Evolutionary conservation across 2,113 vertebrate genomes (phyloP).

Genomic region (Rhinolophus ferrumequinum): DNA sequence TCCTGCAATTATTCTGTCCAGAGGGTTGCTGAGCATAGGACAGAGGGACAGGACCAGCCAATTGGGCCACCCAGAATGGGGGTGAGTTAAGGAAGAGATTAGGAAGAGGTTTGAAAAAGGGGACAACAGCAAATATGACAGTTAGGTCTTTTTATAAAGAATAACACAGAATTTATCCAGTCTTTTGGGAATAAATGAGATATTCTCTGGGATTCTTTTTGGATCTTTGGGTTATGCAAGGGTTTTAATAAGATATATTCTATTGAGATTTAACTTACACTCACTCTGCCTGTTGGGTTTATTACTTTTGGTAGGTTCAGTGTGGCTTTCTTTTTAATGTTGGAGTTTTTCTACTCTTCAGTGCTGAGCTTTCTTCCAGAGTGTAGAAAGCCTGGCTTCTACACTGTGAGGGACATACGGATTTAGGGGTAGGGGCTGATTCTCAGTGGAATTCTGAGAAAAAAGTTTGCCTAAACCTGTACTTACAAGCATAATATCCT

Average conservation of each 20-base stretch:
- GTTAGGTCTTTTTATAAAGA: slow-evolving; percentile 1
- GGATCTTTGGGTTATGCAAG: background rate
- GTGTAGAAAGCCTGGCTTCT: background rate
- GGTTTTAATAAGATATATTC: slow-evolving; percentile 29
- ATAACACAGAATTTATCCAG: background rate
- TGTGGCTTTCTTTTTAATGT: slow-evolving; percentile 13
- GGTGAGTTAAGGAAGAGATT: background rate
- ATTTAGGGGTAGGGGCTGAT: background rate
- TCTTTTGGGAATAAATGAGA: slow-evolving; percentile 29
- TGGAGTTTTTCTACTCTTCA: background rate
- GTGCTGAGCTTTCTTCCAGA: background rate
- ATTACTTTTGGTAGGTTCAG: background rate
- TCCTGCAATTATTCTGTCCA: slow-evolving; percentile 4
- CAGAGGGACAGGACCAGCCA: background rate
- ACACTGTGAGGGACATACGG: background rate
- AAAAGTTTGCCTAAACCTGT: background rate
- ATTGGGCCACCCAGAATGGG: background rate
- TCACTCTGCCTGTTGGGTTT: background rate
- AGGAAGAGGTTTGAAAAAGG: slow-evolving; percentile 18
- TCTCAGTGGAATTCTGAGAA: slow-evolving; percentile 25
- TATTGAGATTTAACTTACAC: background rate
- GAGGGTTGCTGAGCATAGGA: background rate
- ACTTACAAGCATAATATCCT: slow-evolving; percentile 4
- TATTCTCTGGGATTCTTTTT: background rate
- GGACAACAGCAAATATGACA: background rate